Base-by-base conservation (phyloP, 2,797 vertebrate species). In the Rhadinocentrus ornatus region DNA sequence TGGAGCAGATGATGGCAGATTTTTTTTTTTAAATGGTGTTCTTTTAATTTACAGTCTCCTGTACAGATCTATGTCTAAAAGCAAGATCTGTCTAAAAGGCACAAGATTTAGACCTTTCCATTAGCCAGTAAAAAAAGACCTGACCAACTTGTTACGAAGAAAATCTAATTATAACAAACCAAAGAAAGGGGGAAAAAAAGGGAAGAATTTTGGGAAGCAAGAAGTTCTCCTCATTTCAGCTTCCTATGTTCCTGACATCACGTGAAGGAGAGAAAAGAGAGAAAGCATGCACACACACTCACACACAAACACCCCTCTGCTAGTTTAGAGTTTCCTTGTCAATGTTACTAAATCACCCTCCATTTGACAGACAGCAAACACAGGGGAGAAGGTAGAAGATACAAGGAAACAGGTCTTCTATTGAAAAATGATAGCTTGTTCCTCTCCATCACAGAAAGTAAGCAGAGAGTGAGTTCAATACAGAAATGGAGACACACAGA, bases 301-400 rank as follows among this genome's bases (percentile, higher is more conserved):
- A 5, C 31, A 5, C 31, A 31, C 31, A n/a, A n/a, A n/a, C 31
- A 5, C 2, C 2, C 12, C 53, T 6, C 32, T 0, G 31, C 66
- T 73, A 74, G 88, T 79, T 80, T 87, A 71, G 66, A 75, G 86
- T 90, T 90, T 87, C 89, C 82, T 76, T 78, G 75, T 86, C 86
- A 83, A 35, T 84, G 88, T 88, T 89, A 90, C 86, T 68, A n/a
- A 88, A 90, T 90, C 78, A 46, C 73, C 67, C 26, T 86, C 62
- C 87, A 67, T 91, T 89, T 91, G 89, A 88, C 84, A 80, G 87
- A 74, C 78, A 73, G 82, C 82, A 88, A 88, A 90, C 87, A 87
- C 78, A 75, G 39, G 54, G 69, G 64, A 79, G 78, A 73, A 62
- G 58, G 66, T 69, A 52, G 69, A 67, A 37, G 73, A 77, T 64